Evolutionary conservation across 35 echinoderm and acorn worm species (phyloP).

Genomic region (Amphiura filiformis): DNA sequence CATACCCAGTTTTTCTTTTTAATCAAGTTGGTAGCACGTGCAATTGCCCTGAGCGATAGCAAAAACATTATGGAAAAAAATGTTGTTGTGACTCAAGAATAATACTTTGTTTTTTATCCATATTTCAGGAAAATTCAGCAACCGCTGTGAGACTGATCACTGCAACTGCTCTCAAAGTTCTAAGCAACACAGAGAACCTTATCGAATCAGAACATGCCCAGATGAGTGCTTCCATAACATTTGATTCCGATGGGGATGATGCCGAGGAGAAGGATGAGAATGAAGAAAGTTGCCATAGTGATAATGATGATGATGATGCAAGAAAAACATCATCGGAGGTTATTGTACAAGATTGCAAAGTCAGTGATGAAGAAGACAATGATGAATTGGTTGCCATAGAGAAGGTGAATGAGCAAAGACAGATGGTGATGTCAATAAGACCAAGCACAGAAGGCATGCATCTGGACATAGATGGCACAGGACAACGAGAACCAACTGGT

Average conservation of each 20-base stretch:
- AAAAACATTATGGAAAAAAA: too few species aligned
- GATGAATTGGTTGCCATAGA: neutral
- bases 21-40: too few species aligned
- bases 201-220: constrained; percentile 67
- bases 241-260: neutral
- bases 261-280: neutral
- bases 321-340: neutral
- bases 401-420: neutral
- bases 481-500: neutral
- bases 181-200: constrained; percentile 80
- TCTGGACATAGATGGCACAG: neutral
- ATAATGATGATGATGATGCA: neutral
- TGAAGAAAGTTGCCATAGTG: neutral
- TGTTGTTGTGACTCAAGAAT: too few species aligned
- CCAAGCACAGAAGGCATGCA: neutral
- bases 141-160: constrained; percentile 97
- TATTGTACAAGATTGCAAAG: neutral
- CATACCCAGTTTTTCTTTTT: too few species aligned
- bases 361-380: neutral
- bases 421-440: neutral
- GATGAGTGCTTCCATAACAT: neutral
- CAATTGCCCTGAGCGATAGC: too few species aligned
- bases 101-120: too few species aligned
- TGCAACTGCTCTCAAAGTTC: constrained; percentile 86
- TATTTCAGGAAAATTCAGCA: constrained; percentile 66